Evolutionary conservation across 2,113 vertebrate species (phyloP).

Genomic region (Lophura nycthemera): DNA sequence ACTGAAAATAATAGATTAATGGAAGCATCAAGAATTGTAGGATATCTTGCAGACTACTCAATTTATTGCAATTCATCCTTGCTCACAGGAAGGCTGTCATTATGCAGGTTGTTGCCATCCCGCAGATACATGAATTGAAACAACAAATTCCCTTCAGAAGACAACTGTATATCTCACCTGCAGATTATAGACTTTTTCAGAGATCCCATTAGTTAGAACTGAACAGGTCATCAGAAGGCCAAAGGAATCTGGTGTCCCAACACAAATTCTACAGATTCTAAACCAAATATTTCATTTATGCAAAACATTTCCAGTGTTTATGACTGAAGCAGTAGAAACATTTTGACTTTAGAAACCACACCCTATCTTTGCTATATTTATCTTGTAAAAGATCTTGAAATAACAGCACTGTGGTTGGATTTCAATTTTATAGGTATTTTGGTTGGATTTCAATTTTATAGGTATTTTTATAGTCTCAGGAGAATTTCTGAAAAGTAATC

Average conservation of each 20-base stretch:
- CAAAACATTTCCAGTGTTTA: conserved; percentile 68
- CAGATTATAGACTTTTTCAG: not conserved
- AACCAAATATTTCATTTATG: not conserved
- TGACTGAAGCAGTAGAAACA: conserved; percentile 52
- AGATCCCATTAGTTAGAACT: not conserved
- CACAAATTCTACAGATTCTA: not conserved
- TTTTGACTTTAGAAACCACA: conserved; percentile 77
- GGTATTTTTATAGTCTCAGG: conserved; percentile 42
- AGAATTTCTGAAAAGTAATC: conserved; percentile 55
- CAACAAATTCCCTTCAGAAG: not conserved
- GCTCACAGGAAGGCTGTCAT: not conserved
- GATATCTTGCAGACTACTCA: not conserved
- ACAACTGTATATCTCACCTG: not conserved
- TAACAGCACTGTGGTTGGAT: conserved; percentile 74
- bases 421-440: conserved; percentile 68
- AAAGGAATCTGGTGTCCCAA: not conserved
- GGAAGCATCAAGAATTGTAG: not conserved
- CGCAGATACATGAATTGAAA: not conserved
- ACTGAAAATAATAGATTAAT: not conserved
- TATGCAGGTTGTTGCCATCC: not conserved
- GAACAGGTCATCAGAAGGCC: not conserved
- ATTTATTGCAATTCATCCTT: not conserved
- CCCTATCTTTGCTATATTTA: conserved; percentile 74
- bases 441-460: conserved; percentile 72
- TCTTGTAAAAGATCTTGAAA: conserved; percentile 78